phyloP scores from a whole-genome alignment of 2,797 vertebrate genomes.

The Mus caroli region DNA sequence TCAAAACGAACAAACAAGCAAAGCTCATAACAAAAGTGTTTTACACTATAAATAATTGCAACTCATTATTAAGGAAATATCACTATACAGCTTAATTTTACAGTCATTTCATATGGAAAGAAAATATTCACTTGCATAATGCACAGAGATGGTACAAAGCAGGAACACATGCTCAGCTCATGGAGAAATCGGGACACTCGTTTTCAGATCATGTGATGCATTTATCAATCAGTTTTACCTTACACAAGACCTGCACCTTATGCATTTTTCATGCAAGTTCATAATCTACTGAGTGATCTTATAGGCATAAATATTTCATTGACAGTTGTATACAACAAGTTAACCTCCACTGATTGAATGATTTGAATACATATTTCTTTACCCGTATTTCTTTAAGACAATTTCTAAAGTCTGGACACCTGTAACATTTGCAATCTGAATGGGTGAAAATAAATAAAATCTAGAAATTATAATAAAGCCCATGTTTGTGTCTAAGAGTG shows the following conservation, averaged over 20 bases:
- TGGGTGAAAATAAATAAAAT: neutral
- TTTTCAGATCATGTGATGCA: neutral
- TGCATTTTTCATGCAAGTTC: accelerated
- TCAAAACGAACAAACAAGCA: neutral
- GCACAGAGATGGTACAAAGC: neutral
- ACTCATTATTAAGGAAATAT: neutral
- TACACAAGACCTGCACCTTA: neutral
- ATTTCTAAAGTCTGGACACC: neutral
- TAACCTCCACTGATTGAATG: neutral
- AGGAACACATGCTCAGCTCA: neutral
- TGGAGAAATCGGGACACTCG: neutral
- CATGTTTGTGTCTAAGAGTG: too few species aligned
- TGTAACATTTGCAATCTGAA: neutral
- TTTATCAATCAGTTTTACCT: neutral
- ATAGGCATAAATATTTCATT: neutral
- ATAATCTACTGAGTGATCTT: neutral
- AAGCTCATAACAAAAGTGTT: neutral
- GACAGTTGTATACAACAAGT: neutral
- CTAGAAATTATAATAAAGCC: neutral
- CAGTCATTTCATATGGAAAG: neutral
- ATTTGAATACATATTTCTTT: neutral
- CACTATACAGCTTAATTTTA: neutral
- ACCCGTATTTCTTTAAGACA: neutral
- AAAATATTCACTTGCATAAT: neutral
- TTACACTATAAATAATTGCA: neutral